Evolutionary conservation across 1,140 invertebrate species (phyloP).

Genomic region (Triops cancriformis): DNA sequence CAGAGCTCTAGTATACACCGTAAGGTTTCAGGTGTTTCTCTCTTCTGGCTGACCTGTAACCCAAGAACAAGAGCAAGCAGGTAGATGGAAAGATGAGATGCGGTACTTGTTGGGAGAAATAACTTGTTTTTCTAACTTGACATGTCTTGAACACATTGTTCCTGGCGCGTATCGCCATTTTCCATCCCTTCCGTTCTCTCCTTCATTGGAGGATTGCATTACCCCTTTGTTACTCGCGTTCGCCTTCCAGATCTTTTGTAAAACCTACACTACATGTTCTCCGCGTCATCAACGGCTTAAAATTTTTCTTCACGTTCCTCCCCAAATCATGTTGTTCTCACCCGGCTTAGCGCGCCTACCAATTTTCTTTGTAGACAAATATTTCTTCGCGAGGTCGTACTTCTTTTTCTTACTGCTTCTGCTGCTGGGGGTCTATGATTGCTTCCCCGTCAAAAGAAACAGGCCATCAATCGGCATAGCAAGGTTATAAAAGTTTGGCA

Average conservation of each 20-base stretch:
- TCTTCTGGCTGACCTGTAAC: not conserved
- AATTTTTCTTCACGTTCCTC: not conserved
- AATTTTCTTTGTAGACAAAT: too few relatives aligned
- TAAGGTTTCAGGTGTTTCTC: not conserved
- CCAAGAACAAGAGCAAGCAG: not conserved
- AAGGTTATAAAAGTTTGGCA: not conserved
- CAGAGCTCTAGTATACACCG: not conserved
- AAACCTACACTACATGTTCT: not conserved
- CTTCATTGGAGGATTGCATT: not conserved
- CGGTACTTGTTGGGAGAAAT: not conserved
- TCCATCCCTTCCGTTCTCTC: not conserved
- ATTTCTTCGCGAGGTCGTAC: too few relatives aligned
- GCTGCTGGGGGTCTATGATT: not conserved
- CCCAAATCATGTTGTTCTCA: not conserved
- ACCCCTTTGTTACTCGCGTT: not conserved
- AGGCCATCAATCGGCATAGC: not conserved
- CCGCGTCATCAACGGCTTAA: not conserved
- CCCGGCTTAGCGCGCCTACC: not conserved
- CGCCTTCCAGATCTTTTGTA: not conserved
- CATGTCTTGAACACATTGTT: not conserved
- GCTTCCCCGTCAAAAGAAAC: not conserved
- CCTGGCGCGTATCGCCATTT: not conserved
- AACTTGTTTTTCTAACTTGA: slow-evolving; percentile 11
- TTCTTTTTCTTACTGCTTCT: not conserved
- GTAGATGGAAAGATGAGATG: slow-evolving; percentile 10